These are phyloP conservation scores for Turdus rufiventris DNA, from an alignment of 2,113 vertebrate genomes.

Conservation along the genomic window DNA sequence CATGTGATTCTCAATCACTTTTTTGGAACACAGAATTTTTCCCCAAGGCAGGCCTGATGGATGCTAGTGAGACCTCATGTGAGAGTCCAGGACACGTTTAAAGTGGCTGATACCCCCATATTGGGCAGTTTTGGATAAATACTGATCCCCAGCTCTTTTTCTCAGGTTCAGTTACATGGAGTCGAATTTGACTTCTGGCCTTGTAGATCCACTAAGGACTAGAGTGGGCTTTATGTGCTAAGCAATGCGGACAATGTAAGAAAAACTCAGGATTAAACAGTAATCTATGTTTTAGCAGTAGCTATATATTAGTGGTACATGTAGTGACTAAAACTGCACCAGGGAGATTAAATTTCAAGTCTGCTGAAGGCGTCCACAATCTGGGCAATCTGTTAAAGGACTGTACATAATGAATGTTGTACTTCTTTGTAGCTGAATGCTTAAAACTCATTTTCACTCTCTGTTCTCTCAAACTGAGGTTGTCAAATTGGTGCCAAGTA, in stretches of 20 bases:
- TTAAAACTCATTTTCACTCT: slow-evolving; percentile 59
- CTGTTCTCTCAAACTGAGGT: slow-evolving; percentile 22
- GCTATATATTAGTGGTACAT: background rate
- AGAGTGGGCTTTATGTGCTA: background rate
- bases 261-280: background rate
- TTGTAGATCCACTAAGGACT: background rate
- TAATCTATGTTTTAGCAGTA: background rate
- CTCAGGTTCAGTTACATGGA: background rate
- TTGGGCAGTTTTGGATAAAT: background rate
- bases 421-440: slow-evolving; percentile 19
- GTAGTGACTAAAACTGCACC: background rate
- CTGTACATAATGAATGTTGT: slow-evolving; percentile 34
- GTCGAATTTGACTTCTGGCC: background rate
- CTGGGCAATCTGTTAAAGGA: slow-evolving; percentile 48
- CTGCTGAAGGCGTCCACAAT: slow-evolving; percentile 21
- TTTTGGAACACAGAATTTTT: background rate
- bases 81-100: background rate
- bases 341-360: background rate
- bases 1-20: rapidly evolving
- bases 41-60: background rate
- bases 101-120: background rate
- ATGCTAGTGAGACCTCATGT: background rate
- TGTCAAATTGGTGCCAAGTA: slow-evolving; percentile 57
- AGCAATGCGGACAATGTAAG: background rate
- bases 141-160: background rate